phyloP scores from a whole-genome alignment of 1,140 invertebrate genomes.

The Drosophila virilis region DNA sequence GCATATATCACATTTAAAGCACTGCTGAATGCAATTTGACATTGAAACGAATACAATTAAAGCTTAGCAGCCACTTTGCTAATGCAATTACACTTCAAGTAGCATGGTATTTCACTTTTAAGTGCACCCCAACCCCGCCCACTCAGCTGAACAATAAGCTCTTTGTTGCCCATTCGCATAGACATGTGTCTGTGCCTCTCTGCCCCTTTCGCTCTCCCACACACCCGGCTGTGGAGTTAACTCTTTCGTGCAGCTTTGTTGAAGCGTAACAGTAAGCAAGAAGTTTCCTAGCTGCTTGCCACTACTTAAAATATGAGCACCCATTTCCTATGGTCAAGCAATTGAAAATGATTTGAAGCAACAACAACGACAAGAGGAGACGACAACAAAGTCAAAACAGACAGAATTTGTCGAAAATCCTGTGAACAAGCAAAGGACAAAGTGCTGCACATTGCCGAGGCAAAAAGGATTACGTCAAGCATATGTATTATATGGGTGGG shows the following conservation, averaged over 20 bases:
- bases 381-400: slow-evolving; percentile 70
- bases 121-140: slow-evolving; percentile 10
- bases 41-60: slow-evolving; percentile 56
- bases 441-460: slow-evolving; percentile 67
- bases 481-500: slow-evolving; percentile 74
- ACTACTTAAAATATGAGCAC: slow-evolving; percentile 80
- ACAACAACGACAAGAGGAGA: background rate
- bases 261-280: slow-evolving; percentile 78
- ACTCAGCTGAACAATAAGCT: slow-evolving; percentile 40
- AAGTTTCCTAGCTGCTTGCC: slow-evolving; percentile 55
- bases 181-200: slow-evolving; percentile 12
- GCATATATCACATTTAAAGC: slow-evolving; percentile 36
- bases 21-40: slow-evolving; percentile 30
- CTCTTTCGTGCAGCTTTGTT: slow-evolving; percentile 62
- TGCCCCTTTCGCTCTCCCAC: too few relatives aligned
- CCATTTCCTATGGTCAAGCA: slow-evolving; percentile 78
- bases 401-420: slow-evolving; percentile 79
- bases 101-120: slow-evolving; percentile 59
- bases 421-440: slow-evolving; percentile 79
- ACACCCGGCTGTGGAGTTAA: slow-evolving; percentile 7
- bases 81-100: slow-evolving; percentile 78
- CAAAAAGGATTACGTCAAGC: slow-evolving; percentile 82
- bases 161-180: slow-evolving; percentile 53
- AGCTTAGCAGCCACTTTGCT: slow-evolving; percentile 63
- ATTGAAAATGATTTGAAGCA: slow-evolving; percentile 74